phyloP scores from a whole-genome alignment of 2,797 vertebrate species.

The Poecilia picta region DNA sequence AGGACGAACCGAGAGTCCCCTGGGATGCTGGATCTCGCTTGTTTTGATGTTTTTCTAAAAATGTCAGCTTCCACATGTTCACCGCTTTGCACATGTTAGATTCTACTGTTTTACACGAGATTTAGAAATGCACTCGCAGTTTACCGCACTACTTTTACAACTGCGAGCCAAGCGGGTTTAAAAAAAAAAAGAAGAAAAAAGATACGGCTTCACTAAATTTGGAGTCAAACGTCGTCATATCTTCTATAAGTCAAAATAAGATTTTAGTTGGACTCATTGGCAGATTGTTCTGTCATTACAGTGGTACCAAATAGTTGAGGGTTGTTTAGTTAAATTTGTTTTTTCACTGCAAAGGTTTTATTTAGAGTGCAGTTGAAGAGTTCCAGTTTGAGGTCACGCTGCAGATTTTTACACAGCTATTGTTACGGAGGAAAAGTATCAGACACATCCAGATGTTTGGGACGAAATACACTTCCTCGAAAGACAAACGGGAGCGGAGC shows the following conservation, averaged over 20 bases:
- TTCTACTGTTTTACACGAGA: neutral
- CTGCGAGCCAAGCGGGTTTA: too few relatives aligned
- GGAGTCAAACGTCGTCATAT: neutral
- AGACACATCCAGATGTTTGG: slow-evolving; percentile 38
- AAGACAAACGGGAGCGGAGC: slow-evolving; percentile 27
- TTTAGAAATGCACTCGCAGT: neutral
- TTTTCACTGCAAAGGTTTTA: neutral
- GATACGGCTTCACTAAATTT: neutral
- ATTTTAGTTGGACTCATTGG: neutral
- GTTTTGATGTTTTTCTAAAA: neutral
- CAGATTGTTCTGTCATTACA: neutral
- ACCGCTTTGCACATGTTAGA: neutral
- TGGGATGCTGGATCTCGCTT: neutral
- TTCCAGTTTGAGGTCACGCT: slow-evolving; percentile 1
- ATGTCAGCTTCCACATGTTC: neutral
- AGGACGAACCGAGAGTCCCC: slow-evolving; percentile 15
- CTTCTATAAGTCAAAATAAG: neutral
- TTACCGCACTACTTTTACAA: neutral
- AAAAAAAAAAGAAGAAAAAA: neutral
- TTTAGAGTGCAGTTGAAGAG: neutral
- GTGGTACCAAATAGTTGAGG: neutral
- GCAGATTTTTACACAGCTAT: slow-evolving; percentile 27
- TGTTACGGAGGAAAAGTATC: slow-evolving; percentile 29
- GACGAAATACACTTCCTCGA: slow-evolving; percentile 27
- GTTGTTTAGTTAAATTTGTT: neutral